These are phyloP conservation scores for Crotalus viridis DNA, from an alignment of 2,113 vertebrate genomes.

Conservation along the genomic window DNA sequence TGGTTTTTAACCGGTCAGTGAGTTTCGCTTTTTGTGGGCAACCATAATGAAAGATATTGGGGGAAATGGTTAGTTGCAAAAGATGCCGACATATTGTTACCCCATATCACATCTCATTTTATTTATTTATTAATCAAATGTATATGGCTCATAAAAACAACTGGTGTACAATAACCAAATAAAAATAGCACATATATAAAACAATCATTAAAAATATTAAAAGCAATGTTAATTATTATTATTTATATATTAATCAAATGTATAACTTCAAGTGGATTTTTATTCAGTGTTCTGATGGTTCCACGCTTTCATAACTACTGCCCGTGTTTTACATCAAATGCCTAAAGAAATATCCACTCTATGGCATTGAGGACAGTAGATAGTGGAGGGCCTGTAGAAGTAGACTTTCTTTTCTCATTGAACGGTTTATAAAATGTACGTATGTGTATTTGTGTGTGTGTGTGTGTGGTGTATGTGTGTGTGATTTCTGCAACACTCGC, in stretches of 20 bases:
- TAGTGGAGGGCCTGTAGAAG: not conserved
- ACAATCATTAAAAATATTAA: no score
- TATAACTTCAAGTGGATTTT: not conserved
- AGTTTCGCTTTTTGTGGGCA: not conserved
- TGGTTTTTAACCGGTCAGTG: no score
- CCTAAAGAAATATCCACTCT: not conserved
- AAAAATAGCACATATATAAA: no score
- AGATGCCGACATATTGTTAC: not conserved
- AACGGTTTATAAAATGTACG: no score
- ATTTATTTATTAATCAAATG: no score
- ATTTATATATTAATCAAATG: no score
- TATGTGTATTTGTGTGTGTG: no score
- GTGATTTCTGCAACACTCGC: not conserved
- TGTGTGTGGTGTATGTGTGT: no score
- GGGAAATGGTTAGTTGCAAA: not conserved
- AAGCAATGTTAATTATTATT: no score
- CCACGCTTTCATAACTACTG: not conserved
- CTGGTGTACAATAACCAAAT: no score
- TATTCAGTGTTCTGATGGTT: not conserved
- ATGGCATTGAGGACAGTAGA: not conserved
- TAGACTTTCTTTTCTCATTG: no score
- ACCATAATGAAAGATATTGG: not conserved
- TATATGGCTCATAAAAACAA: no score
- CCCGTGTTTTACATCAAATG: not conserved
- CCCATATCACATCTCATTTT: not conserved